Base-by-base conservation (phyloP, 2,888 invertebrate genomes). In the Euzetes globulus region DNA sequence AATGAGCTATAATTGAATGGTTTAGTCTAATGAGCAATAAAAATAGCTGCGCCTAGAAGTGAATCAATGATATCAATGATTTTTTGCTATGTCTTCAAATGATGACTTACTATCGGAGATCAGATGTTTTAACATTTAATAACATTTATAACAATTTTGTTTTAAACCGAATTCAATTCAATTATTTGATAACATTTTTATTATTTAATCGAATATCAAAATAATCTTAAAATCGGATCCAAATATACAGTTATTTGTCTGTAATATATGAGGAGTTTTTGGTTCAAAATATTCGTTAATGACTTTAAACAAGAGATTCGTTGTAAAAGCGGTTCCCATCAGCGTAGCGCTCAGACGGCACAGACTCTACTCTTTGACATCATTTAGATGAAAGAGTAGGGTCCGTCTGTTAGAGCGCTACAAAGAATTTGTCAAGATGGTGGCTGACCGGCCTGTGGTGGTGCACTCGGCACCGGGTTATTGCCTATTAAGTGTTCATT, bases 391-490 rank as follows among this genome's bases (percentile, higher is more conserved):
- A 91, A 91, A 85, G 91, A 91, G 88, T 94, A 94, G 86, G 94
- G 94, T 87, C 94, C 94, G 87, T 94, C 94, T 83, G 94, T 94
- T 88, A 94, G 92, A 90, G 94, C 94, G 91, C 94, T 94, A 92
- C 76, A 76, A 52, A 76, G 74, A 63, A 76, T 76, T 65, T 76
- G 76, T 74, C 76, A 76, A 70, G 74, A 75, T n/a, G 75, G 73
- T 47, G 75, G 75, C 45, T 76, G 76, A 19, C 47, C 58, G 17
- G 72, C n/a, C 72, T 55, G 63, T 22, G n/a, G 58, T 15, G 72
- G 72, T 17, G 29, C 37, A 17, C 19, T 29, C 19, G 63, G 11
- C 19, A 73, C 63, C 33, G 65, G 9, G 13, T 60, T 33, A 7
- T 68, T 50, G 22, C 22, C 29, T 19, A 55, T 41, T 45, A 45